These are phyloP conservation scores for Phymastichus coffea DNA, from an alignment of 1,140 invertebrate genomes.

Conservation along the genomic window DNA sequence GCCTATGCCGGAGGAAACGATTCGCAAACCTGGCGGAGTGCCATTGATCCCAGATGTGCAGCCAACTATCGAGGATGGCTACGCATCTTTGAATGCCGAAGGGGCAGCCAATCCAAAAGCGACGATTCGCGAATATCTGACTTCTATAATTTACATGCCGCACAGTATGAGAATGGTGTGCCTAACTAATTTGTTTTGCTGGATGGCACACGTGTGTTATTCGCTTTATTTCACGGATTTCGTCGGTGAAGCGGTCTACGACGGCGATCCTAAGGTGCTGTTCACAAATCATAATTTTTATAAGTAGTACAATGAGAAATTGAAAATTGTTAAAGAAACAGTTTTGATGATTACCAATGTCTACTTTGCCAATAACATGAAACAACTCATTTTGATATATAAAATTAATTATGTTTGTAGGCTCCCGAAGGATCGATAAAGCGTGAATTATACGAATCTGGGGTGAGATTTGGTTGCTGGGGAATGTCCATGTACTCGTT, in stretches of 20 bases:
- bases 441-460: conserved; percentile 78
- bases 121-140: conserved; percentile 74
- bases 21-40: not conserved
- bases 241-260: conserved; percentile 92
- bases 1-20: conserved; percentile 31
- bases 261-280: conserved; percentile 79
- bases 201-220: conserved; percentile 97
- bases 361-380: too few species aligned
- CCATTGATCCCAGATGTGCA: conserved; percentile 9
- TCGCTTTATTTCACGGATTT: conserved; percentile 97
- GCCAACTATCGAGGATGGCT: too few species aligned
- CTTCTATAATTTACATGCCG: conserved; percentile 89
- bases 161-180: conserved; percentile 82
- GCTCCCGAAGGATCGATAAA: conserved; percentile 66
- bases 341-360: too few species aligned
- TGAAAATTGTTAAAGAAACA: too few species aligned
- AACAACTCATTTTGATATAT: too few species aligned
- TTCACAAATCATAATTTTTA: not conserved
- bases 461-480: conserved; percentile 92
- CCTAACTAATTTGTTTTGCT: conserved; percentile 92
- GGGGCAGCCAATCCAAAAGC: conserved; percentile 47
- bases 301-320: too few species aligned
- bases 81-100: conserved; percentile 19
- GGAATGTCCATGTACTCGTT: conserved; percentile 96
- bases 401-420: conserved; percentile 50